Evolutionary conservation across 2,797 vertebrate genomes (phyloP).

Genomic region (Acipenser ruthenus): DNA sequence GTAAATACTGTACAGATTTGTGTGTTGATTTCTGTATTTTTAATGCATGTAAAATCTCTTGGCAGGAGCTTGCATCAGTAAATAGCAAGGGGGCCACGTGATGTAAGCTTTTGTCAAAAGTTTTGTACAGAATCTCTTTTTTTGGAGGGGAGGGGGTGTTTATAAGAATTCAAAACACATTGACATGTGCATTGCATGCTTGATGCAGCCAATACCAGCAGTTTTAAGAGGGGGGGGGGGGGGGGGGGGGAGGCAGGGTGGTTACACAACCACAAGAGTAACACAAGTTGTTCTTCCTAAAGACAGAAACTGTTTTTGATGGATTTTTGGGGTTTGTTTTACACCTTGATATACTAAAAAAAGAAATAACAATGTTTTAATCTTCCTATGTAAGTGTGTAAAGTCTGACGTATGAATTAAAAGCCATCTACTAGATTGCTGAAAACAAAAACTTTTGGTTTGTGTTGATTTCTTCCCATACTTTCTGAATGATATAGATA

Average conservation of each 20-base stretch:
- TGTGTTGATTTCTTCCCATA: background rate
- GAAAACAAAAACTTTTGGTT: too few relatives aligned
- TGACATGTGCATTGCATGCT: background rate
- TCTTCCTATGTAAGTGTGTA: slow-evolving; percentile 6
- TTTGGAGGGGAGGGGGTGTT: background rate
- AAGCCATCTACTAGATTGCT: slow-evolving; percentile 1
- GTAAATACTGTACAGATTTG: slow-evolving; percentile 80
- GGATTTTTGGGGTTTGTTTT: too few relatives aligned
- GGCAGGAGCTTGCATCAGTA: slow-evolving; percentile 36
- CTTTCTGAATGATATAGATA: background rate
- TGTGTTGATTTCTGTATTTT: slow-evolving; percentile 37
- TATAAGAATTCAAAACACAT: background rate
- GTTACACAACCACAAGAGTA: slow-evolving; percentile 7
- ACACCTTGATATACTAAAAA: slow-evolving; percentile 1
- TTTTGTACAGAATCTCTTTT: slow-evolving; percentile 21
- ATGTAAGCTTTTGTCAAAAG: background rate
- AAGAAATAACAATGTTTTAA: slow-evolving; percentile 13
- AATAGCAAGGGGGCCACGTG: background rate
- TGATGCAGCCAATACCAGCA: slow-evolving; percentile 17
- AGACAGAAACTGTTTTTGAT: too few relatives aligned
- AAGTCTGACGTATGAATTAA: slow-evolving; percentile 8
- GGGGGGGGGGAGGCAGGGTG: background rate
- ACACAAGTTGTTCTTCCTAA: slow-evolving; percentile 2
- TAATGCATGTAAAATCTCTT: slow-evolving; percentile 43
- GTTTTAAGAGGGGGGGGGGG: slow-evolving; percentile 2